Conservation (phyloP, 2,113 vertebrate genomes). For the Candoia aspera region DNA sequence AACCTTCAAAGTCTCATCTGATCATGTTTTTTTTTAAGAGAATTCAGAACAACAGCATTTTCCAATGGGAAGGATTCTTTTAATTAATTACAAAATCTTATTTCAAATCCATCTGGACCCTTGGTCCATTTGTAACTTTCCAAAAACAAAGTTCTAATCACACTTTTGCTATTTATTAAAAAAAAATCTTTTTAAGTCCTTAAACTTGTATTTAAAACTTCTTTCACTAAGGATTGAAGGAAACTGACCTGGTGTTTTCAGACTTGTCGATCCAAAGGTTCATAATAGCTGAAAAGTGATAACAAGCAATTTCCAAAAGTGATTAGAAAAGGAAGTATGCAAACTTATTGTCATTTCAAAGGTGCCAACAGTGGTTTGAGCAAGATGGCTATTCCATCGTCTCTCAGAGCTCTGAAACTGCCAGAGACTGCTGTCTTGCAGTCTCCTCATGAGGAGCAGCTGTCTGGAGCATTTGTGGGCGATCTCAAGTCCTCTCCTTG, state of each 20-base stretch:
- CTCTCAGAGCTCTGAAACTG: neutral
- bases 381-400: neutral
- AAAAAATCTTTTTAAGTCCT: neutral
- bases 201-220: neutral
- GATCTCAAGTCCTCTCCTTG: neutral
- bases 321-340: neutral
- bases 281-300: neutral
- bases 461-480: neutral
- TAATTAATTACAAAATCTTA: too few species aligned
- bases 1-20: too few species aligned
- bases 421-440: neutral
- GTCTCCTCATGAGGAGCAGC: neutral
- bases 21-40: too few species aligned
- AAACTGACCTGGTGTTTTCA: neutral
- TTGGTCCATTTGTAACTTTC: too few species aligned
- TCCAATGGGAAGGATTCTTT: too few species aligned
- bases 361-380: neutral
- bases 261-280: neutral
- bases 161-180: too few species aligned
- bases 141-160: too few species aligned
- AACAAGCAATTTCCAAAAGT: neutral
- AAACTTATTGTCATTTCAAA: neutral
- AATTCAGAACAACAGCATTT: too few species aligned
- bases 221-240: neutral
- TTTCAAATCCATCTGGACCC: too few species aligned